Evolutionary conservation across 2,113 vertebrate genomes (phyloP), one percentile per base, ranked within the genome.

Genomic region (Meles meles): DNA sequence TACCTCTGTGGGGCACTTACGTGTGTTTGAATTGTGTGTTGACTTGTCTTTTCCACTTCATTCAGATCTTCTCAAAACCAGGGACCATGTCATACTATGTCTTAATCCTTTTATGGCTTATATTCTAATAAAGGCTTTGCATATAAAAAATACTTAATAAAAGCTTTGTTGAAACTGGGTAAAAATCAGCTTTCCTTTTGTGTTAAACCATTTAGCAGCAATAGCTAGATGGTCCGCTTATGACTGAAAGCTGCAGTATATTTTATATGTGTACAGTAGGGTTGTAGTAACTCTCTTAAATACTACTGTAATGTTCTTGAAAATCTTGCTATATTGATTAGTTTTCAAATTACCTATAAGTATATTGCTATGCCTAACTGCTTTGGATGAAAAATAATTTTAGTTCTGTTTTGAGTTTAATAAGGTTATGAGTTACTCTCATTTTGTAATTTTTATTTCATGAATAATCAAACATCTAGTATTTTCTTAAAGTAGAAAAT

Each of bases 381-480:
- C n/a, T 88, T 92, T 39, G 80, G 59, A 86, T 92, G 23, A 91
- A 81, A 79, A 92, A 42, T 2, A 65, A 27, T 92, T 96, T 90
- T 93, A 61, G 7, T 93, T 96, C 34, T 84, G 0, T 57, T 84
- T 95, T 37, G 23, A 88, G 13, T 14, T 82, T 90, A 61, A 42
- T 25, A 80, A 96, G 37, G 21, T 85, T 95, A 42, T 86, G 52
- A 37, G 6, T 88, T 92, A 79, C 69, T 92, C n/a, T 91, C 2
- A 86, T 69, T 92, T 83, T 93, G 5, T 90, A 42, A 42, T 20
- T 82, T 95, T 89, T 65, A 57, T 13, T 94, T 97, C 11, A 21
- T 67, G 10, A 90, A 6, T 93, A 90, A 44, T 76, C 29, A 95
- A 31, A 82, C 3, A 20, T 88, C 13, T 55, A 10, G 57, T 25